Percentiles rank a stretch among this genome's conserved stretches.
These are phyloP conservation scores for Exocentrus adspersus DNA, from an alignment of 2,888 invertebrate genomes.

Conservation along the genomic window DNA sequence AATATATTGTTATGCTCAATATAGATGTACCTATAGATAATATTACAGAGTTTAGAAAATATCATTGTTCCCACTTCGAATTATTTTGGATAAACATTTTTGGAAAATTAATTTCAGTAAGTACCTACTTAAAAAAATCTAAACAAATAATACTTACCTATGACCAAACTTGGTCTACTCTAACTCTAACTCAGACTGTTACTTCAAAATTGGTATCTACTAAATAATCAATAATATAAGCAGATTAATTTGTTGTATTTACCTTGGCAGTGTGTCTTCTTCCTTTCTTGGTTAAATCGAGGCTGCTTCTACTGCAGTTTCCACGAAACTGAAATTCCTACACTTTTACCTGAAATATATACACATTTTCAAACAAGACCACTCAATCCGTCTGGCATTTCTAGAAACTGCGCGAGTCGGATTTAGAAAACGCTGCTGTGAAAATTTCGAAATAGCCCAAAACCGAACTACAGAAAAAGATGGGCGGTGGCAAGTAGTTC, in stretches of 20 bases:
- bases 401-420: slow-evolving; percentile 36
- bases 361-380: slow-evolving; percentile 35
- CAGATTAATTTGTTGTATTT: too few relatives aligned
- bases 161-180: neutral
- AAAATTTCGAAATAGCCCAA: neutral
- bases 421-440: neutral
- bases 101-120: too few relatives aligned
- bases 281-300: neutral
- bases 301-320: neutral
- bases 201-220: neutral
- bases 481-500: neutral
- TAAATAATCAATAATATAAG: neutral
- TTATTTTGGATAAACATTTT: too few relatives aligned
- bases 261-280: too few relatives aligned
- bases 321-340: slow-evolving; percentile 15
- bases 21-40: too few relatives aligned
- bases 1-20: too few relatives aligned
- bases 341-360: slow-evolving; percentile 36
- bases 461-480: slow-evolving; percentile 11
- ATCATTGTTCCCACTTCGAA: too few relatives aligned
- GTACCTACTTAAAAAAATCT: too few relatives aligned
- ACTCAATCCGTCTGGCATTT: slow-evolving; percentile 39
- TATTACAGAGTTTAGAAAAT: too few relatives aligned
- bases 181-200: neutral
- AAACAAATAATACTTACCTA: too few relatives aligned